Percentiles rank a stretch among this genome's conserved stretches.
Evolutionary conservation across 2,888 invertebrate species (phyloP).

Genomic region (Melolontha melolontha): DNA sequence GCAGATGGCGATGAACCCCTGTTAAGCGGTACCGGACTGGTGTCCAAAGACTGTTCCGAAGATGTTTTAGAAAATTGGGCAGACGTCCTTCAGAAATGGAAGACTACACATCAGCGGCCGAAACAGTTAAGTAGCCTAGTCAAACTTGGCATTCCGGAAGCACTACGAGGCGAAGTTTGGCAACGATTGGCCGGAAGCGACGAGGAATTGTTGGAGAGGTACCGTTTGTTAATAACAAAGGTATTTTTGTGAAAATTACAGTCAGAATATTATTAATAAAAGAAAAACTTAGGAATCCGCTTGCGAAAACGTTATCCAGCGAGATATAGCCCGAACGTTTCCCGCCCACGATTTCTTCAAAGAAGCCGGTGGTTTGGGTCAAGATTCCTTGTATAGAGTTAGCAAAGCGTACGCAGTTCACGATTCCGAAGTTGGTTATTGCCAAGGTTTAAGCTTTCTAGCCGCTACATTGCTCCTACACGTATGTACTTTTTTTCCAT

Average conservation of each 20-base stretch:
- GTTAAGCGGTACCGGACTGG: constrained; percentile 97
- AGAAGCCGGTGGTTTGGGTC: constrained; percentile 94
- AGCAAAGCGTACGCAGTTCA: constrained; percentile 98
- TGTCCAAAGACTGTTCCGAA: constrained; percentile 95
- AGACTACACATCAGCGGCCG: constrained; percentile 78
- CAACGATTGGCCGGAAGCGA: constrained; percentile 91
- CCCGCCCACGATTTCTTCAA: constrained; percentile 99
- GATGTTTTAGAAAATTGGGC: constrained; percentile 94
- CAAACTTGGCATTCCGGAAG: constrained; percentile 92
- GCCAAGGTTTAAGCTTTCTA: constrained; percentile 98
- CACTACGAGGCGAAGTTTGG: constrained; percentile 97
- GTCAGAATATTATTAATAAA: not conserved
- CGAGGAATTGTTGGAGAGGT: constrained; percentile 91
- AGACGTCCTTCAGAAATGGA: constrained; percentile 83
- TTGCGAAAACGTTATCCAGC: constrained; percentile 93
- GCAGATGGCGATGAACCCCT: constrained; percentile 93
- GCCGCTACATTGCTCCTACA: constrained; percentile 96
- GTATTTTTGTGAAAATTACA: constrained; percentile 65
- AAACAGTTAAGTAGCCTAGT: constrained; percentile 85
- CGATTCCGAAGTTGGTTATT: constrained; percentile 98
- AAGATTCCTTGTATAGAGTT: constrained; percentile 94
- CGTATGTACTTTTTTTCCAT: constrained; percentile 71
- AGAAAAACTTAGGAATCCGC: constrained; percentile 80
- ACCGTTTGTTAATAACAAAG: constrained; percentile 92
- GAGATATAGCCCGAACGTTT: constrained; percentile 98